Percentiles rank a stretch among this genome's conserved stretches.
Conservation (phyloP, 2,113 vertebrate species). For the Passer montanus region DNA sequence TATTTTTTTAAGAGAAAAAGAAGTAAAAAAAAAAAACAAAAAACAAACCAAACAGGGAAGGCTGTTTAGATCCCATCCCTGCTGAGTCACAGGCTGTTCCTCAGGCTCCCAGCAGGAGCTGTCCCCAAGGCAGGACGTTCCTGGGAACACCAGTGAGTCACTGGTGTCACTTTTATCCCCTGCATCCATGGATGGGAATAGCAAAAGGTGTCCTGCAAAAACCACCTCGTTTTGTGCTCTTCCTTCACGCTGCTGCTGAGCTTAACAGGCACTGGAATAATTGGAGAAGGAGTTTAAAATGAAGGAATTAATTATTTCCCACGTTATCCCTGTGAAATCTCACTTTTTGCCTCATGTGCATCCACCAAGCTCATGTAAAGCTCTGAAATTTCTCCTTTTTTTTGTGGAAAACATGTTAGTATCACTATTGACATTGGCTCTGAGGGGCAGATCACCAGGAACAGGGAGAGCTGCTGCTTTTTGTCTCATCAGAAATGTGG, state of each 20-base stretch:
- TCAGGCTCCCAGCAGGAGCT: background rate
- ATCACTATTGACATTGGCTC: constrained; percentile 37
- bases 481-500: background rate
- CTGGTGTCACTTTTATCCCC: background rate
- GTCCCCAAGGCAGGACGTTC: constrained; percentile 31
- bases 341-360: accelerated
- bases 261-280: background rate
- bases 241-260: background rate
- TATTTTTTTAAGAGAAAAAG: background rate
- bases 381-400: background rate
- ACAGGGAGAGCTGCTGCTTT: constrained; percentile 26
- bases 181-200: background rate
- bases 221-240: background rate
- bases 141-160: constrained; percentile 10
- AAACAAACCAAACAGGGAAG: background rate
- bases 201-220: background rate
- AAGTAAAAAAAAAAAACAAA: background rate
- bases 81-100: constrained; percentile 24
- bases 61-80: background rate
- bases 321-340: background rate
- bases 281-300: background rate
- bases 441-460: background rate
- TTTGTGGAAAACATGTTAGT: background rate
- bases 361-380: background rate
- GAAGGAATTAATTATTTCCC: background rate